Evolutionary conservation across 2,113 vertebrate species (phyloP), one percentile per base, ranked within the genome.

Genomic region (Mesocricetus auratus): DNA sequence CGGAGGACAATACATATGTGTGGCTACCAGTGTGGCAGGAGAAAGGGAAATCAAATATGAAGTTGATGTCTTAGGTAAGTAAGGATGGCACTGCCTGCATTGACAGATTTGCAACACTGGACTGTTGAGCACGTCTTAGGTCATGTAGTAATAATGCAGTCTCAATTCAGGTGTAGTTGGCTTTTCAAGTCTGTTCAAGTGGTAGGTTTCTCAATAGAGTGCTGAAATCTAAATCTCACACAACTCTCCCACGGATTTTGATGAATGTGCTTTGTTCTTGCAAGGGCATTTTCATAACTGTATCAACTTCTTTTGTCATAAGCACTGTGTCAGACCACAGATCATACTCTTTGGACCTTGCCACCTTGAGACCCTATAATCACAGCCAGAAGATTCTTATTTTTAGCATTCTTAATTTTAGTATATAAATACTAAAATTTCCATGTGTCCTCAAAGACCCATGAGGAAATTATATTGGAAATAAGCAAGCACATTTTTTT

Each of bases 1-100:
- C 92, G 98, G 26, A 0, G 99, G 99, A 64, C 99, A 98, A 47
- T 99, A 99, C 64, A 60, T 98, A 64, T 99, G 99, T 69, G 98
- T 99, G 97, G 99, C 99, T 16, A 99, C 99, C 36, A 99, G 99
- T 97, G 60, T 99, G 81, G 99, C 99, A 42, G 99, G 99, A 96
- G 99, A 99, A 96, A 98, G 99, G 89, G 99, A 99, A 95, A 99
- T 99, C 97, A 99, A 98, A 96, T 99, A 99, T 1, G 98, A 99
- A 58, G 98, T 99, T 95, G 99, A 98, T 90, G 98, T 99, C 96
- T 98, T 99, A 98, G 99, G 99, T 99, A 95, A 98, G 22, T 93
- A 96, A 58, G 0, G 83, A 85, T 77, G 31, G 1, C 9, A 1
- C 33, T 12, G 22, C 53, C 58, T 6, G 7, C 7, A 56, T 77